Evolutionary conservation across 2,888 invertebrate species (phyloP).

Genomic region (Bugula neritina): DNA sequence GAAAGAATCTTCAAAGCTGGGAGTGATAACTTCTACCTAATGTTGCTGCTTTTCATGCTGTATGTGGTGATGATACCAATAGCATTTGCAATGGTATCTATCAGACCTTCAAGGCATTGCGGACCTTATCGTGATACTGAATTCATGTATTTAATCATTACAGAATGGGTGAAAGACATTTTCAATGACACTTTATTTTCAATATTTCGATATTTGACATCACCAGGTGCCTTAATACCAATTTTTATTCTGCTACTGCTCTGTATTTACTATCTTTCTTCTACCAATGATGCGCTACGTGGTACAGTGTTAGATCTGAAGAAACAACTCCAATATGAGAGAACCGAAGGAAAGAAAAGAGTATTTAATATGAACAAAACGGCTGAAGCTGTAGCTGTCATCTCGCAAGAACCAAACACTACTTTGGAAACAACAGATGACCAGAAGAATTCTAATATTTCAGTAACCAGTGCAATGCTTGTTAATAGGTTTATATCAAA

Average conservation of each 20-base stretch:
- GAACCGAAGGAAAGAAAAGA: constrained; percentile 86
- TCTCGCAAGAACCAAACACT: too few species aligned
- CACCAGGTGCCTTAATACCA: constrained; percentile 89
- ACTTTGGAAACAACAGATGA: neutral
- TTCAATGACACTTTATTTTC: constrained; percentile 60
- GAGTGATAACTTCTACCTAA: constrained; percentile 92
- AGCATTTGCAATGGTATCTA: constrained; percentile 87
- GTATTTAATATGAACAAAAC: constrained; percentile 68
- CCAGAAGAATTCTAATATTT: neutral
- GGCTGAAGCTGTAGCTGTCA: neutral
- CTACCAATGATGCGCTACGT: constrained; percentile 77
- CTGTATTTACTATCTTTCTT: constrained; percentile 87
- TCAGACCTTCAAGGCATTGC: constrained; percentile 89
- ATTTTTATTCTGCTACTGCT: constrained; percentile 76
- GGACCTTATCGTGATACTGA: constrained; percentile 73
- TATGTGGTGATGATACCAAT: constrained; percentile 92
- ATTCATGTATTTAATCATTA: constrained; percentile 70
- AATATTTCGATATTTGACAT: constrained; percentile 75
- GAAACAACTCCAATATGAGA: constrained; percentile 64
- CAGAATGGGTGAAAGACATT: constrained; percentile 64
- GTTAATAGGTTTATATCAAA: constrained; percentile 5
- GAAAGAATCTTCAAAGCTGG: constrained; percentile 86
- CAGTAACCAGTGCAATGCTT: neutral
- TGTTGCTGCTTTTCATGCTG: constrained; percentile 81
- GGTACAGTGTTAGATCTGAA: constrained; percentile 91